A percentile compares a stretch with the other conserved stretches of the same genome.
These are phyloP conservation scores for Drosophila pseudoananassae DNA, from an alignment of 1,140 invertebrate species.

Conservation along the genomic window DNA sequence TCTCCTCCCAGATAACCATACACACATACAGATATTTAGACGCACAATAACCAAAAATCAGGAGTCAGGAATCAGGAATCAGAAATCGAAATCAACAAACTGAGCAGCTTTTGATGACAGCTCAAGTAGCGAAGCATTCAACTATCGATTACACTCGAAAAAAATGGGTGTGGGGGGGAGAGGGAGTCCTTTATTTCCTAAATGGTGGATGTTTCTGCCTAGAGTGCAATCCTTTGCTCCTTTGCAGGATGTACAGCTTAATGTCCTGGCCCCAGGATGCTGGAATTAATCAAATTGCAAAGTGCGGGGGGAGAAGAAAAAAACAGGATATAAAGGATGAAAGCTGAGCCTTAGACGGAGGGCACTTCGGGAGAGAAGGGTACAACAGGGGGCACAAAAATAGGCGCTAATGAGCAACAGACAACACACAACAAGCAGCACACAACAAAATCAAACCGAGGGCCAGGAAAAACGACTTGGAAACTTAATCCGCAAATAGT, in stretches of 20 bases:
- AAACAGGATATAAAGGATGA: constrained; percentile 8
- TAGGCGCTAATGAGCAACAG: constrained; percentile 43
- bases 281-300: constrained; percentile 78
- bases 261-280: constrained; percentile 42
- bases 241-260: constrained; percentile 11
- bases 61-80: constrained; percentile 73
- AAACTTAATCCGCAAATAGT: constrained; percentile 45
- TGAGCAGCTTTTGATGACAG: constrained; percentile 82
- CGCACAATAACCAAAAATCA: constrained; percentile 10
- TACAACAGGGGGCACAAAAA: not conserved
- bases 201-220: not conserved
- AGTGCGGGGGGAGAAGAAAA: constrained; percentile 36
- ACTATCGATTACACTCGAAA: constrained; percentile 48
- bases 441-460: constrained; percentile 14
- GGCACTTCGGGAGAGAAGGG: not conserved
- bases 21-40: not conserved
- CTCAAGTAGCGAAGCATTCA: constrained; percentile 63
- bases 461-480: not conserved
- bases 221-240: constrained; percentile 2
- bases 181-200: not conserved
- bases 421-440: constrained; percentile 16
- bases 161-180: not conserved
- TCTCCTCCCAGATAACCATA: not conserved
- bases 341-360: constrained; percentile 15
- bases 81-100: constrained; percentile 71